Evolutionary conservation across 2,113 vertebrate species (phyloP).

Genomic region (Tenrec ecaudatus): DNA sequence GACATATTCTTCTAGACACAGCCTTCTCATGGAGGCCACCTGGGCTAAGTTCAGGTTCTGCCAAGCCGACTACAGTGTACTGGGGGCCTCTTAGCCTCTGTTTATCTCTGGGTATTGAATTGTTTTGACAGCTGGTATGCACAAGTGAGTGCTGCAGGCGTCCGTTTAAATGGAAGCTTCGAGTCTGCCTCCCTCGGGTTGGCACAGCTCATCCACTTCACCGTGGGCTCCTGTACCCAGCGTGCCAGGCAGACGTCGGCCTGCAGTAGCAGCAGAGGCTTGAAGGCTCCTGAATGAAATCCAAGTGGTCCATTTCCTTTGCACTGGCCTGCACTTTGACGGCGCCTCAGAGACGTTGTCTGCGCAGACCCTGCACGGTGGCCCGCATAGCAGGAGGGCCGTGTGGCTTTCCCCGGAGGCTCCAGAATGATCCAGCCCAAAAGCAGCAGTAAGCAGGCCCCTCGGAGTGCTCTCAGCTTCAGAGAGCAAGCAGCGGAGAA

Average conservation of each 20-base stretch:
- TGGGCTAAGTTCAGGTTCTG: not conserved
- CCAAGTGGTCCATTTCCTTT: not conserved
- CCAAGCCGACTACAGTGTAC: not conserved
- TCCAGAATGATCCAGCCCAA: not conserved
- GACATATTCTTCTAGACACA: not conserved
- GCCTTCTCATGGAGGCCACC: not conserved
- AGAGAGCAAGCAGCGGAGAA: no score
- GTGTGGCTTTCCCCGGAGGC: not conserved
- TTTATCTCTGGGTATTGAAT: conserved; percentile 63
- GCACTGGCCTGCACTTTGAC: not conserved
- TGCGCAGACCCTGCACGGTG: not conserved
- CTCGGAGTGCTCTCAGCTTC: not conserved
- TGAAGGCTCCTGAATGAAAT: not conserved
- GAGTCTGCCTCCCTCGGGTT: not conserved
- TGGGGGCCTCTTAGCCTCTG: not conserved
- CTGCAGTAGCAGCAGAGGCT: not conserved
- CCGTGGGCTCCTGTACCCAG: not conserved
- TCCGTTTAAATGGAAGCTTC: conserved; percentile 58
- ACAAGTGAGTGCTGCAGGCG: conserved; percentile 54
- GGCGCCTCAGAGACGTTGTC: not conserved
- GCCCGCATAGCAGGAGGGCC: not conserved
- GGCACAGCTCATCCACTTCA: not conserved
- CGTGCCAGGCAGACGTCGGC: not conserved
- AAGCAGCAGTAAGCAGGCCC: not conserved
- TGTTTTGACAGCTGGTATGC: conserved; percentile 70